Conservation (phyloP, 2,113 vertebrate species). For the Lates calcarifer region DNA sequence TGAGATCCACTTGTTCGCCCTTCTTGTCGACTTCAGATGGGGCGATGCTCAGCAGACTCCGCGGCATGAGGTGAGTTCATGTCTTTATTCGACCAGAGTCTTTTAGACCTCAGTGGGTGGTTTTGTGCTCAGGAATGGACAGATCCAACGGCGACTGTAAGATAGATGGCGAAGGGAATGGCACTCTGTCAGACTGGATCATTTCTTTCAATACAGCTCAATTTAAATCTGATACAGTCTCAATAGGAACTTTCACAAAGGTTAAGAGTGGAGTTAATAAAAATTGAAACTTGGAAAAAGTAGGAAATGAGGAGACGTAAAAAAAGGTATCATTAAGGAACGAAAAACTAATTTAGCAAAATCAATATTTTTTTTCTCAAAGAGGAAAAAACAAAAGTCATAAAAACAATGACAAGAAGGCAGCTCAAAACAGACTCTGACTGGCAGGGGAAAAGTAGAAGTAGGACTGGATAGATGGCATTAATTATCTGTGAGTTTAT, state of each 20-base stretch:
- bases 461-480: no score
- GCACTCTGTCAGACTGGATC: background rate
- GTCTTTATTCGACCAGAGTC: background rate
- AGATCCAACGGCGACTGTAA: background rate
- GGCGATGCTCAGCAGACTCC: background rate
- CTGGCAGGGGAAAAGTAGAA: no score
- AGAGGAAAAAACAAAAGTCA: no score
- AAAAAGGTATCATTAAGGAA: background rate
- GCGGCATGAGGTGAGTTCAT: constrained; percentile 43
- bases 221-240: background rate
- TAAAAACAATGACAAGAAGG: no score
- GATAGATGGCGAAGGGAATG: background rate
- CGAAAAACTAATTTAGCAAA: background rate
- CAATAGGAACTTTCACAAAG: background rate
- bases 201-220: background rate
- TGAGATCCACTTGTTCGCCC: background rate
- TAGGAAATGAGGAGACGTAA: background rate
- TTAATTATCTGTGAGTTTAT: no score
- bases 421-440: no score
- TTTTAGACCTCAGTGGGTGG: background rate
- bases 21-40: background rate
- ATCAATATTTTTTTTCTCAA: no score
- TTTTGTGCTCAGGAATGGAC: background rate
- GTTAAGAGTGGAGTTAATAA: background rate
- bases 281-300: background rate